phyloP scores from a whole-genome alignment of 2,888 invertebrate genomes.

The Hyposoter dolosus region DNA sequence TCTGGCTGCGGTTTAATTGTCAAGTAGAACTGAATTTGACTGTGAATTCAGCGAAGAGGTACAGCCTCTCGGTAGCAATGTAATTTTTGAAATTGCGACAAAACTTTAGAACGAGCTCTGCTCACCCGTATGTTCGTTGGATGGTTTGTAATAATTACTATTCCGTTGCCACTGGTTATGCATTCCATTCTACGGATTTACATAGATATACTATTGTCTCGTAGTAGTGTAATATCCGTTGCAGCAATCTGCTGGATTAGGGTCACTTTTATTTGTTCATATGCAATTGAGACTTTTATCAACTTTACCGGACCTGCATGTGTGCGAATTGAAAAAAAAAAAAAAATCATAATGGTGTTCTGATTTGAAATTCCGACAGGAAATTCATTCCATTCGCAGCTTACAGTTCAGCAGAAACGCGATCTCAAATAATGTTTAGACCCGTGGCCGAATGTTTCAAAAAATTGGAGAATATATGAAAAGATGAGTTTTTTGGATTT shows the following conservation, averaged over 20 bases:
- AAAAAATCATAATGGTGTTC: neutral
- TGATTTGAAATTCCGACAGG: too few relatives aligned
- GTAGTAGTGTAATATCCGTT: neutral
- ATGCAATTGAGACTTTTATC: slow-evolving; percentile 68
- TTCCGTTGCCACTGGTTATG: slow-evolving; percentile 35
- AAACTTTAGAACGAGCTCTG: slow-evolving; percentile 46
- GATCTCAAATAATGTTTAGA: too few relatives aligned
- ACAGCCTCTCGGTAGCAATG: slow-evolving; percentile 21
- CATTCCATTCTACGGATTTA: neutral
- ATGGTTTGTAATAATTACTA: slow-evolving; percentile 31
- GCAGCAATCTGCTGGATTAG: slow-evolving; percentile 46
- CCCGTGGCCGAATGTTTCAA: too few relatives aligned
- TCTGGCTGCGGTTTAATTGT: neutral
- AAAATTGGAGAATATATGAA: too few relatives aligned
- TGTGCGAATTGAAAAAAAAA: neutral
- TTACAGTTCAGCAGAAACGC: too few relatives aligned
- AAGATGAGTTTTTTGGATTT: too few relatives aligned
- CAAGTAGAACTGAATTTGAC: neutral
- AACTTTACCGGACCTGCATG: slow-evolving; percentile 52
- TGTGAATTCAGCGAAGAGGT: slow-evolving; percentile 8
- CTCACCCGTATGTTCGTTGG: neutral
- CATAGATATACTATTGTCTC: neutral
- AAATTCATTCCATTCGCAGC: too few relatives aligned
- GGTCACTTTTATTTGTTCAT: slow-evolving; percentile 64
- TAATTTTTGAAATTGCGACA: slow-evolving; percentile 49